A percentile compares a stretch with the other conserved stretches of the same genome.
phyloP scores from a whole-genome alignment of 2,113 vertebrate species.

The Misgurnus anguillicaudatus region DNA sequence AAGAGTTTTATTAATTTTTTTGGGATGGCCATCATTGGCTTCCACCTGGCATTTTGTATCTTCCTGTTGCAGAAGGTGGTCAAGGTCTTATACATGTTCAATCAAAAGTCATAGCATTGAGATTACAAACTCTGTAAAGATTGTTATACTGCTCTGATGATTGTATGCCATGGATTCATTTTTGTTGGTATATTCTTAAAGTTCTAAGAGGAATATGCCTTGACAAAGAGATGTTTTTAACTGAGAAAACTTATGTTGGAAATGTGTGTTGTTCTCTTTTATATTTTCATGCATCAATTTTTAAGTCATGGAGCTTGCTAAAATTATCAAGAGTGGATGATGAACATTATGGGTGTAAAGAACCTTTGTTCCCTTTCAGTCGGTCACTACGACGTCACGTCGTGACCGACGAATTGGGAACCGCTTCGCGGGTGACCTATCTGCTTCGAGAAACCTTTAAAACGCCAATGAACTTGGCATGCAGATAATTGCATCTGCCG shows the following conservation, averaged over 20 bases:
- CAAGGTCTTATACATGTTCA: background rate
- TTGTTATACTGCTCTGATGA: background rate
- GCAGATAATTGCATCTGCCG: no score
- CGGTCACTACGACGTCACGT: no score
- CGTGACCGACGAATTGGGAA: no score
- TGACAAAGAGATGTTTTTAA: slow-evolving; percentile 3
- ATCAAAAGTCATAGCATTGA: background rate
- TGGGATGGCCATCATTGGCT: background rate
- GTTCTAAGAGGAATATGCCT: background rate
- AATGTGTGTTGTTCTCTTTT: background rate
- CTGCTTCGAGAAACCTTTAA: no score
- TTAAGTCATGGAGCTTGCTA: no score
- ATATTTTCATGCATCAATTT: background rate
- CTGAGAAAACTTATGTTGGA: background rate
- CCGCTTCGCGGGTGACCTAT: no score
- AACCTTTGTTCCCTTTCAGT: no score
- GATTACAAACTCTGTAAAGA: background rate
- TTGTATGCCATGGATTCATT: background rate
- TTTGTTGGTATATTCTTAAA: background rate
- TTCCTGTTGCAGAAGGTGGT: background rate
- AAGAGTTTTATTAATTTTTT: background rate
- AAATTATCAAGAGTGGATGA: no score
- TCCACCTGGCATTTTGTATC: background rate
- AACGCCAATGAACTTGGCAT: no score
- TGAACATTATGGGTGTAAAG: no score